phyloP scores from a whole-genome alignment of 2,113 vertebrate genomes.

The Fulica atra region DNA sequence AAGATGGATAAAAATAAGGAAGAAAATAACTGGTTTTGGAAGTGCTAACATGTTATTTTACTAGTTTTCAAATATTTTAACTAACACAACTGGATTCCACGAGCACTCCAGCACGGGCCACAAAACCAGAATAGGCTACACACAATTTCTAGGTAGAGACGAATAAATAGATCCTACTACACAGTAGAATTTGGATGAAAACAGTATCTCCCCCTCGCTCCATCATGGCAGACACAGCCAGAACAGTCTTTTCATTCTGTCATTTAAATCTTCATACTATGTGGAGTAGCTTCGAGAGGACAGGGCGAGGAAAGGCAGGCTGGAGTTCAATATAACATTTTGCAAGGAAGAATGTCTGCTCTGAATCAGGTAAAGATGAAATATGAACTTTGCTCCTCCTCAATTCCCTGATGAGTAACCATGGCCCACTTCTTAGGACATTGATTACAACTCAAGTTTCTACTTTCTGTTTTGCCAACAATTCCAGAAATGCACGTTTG shows the following conservation, averaged over 20 bases:
- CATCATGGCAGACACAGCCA: background rate
- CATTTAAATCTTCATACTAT: background rate
- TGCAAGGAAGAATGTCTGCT: background rate
- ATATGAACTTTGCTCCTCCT: background rate
- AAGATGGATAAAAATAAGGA: slow-evolving; percentile 50
- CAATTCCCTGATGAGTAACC: background rate
- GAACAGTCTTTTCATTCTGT: background rate
- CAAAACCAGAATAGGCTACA: slow-evolving; percentile 29
- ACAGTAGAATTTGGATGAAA: background rate
- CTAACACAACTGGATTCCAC: background rate
- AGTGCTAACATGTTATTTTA: slow-evolving; percentile 47
- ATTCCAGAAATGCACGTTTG: background rate
- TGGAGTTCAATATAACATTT: background rate
- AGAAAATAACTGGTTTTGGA: slow-evolving; percentile 24
- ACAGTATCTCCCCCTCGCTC: background rate
- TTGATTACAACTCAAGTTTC: background rate
- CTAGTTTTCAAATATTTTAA: slow-evolving; percentile 49
- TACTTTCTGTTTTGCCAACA: background rate
- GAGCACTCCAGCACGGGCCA: background rate
- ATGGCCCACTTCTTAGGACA: background rate
- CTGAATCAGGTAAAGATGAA: background rate
- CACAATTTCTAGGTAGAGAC: background rate
- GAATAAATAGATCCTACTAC: slow-evolving; percentile 7
- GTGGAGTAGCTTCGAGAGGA: background rate
- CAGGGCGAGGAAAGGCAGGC: background rate